phyloP scores from a whole-genome alignment of 92 coral and sea anemone species.

The Heliopora coerulea region DNA sequence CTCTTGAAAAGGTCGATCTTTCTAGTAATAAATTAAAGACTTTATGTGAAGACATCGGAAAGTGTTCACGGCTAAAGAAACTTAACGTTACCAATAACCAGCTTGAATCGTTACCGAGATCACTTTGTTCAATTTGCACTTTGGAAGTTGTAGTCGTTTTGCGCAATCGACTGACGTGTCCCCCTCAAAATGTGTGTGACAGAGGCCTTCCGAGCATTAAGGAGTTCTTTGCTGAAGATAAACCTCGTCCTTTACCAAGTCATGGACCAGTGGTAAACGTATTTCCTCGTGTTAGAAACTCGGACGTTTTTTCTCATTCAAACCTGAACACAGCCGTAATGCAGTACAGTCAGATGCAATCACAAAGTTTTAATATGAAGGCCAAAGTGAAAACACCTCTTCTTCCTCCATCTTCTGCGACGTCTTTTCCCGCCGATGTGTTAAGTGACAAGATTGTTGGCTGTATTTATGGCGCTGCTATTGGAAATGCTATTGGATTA shows the following conservation, averaged over 20 bases:
- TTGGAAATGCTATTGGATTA: conserved; percentile 85
- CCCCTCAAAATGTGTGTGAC: conserved; percentile 90
- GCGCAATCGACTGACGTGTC: conserved; percentile 73
- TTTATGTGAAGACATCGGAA: conserved; percentile 73
- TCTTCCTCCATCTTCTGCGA: conserved; percentile 78
- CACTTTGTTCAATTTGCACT: conserved; percentile 64
- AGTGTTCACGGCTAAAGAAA: conserved; percentile 64
- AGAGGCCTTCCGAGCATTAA: conserved; percentile 74
- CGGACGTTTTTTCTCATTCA: conserved; percentile 81
- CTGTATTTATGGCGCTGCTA: conserved; percentile 95
- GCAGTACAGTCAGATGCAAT: conserved; percentile 86
- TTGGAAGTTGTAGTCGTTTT: conserved; percentile 74
- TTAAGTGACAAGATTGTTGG: conserved; percentile 89
- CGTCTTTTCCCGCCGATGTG: conserved; percentile 89
- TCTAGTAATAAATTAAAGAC: conserved; percentile 74
- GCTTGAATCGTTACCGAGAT: conserved; percentile 70
- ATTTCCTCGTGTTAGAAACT: conserved; percentile 83
- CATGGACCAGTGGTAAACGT: conserved; percentile 52
- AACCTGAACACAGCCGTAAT: conserved; percentile 92
- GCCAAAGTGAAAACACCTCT: conserved; percentile 83
- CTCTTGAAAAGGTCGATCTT: conserved; percentile 78
- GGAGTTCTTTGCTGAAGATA: conserved; percentile 59
- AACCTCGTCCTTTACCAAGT: conserved; percentile 42
- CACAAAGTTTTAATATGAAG: conserved; percentile 70
- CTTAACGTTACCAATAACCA: conserved; percentile 82